A percentile compares a stretch with the other conserved stretches of the same genome.
phyloP scores from a whole-genome alignment of 2,888 invertebrate genomes.

The Aleiodes leptofemur region DNA sequence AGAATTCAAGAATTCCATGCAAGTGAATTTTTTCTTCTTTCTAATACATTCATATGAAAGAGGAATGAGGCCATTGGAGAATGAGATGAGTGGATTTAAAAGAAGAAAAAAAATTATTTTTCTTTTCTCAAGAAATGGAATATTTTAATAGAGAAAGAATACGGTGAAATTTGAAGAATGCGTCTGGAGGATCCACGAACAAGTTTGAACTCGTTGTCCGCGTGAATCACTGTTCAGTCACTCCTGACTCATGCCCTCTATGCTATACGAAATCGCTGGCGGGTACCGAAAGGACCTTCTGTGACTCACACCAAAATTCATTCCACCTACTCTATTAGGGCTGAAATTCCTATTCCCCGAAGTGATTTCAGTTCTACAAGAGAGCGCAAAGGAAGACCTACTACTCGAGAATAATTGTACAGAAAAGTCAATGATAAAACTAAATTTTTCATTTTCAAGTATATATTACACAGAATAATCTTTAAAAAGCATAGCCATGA shows the following conservation, averaged over 20 bases:
- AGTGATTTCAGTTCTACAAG: background rate
- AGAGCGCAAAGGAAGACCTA: background rate
- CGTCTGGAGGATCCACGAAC: slow-evolving; percentile 22
- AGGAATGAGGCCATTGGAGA: too few species aligned
- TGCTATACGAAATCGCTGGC: slow-evolving; percentile 45
- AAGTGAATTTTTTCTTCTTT: too few species aligned
- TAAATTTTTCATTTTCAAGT: too few species aligned
- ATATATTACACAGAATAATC: background rate
- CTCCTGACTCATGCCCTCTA: slow-evolving; percentile 17
- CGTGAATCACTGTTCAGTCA: slow-evolving; percentile 62
- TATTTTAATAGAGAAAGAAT: background rate
- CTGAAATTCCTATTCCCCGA: slow-evolving; percentile 39
- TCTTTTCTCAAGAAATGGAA: background rate
- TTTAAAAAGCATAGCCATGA: slow-evolving; percentile 9
- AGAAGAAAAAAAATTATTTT: too few species aligned
- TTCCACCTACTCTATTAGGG: slow-evolving; percentile 45
- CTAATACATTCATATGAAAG: too few species aligned
- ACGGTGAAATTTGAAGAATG: slow-evolving; percentile 37
- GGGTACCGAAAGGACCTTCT: slow-evolving; percentile 57
- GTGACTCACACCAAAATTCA: slow-evolving; percentile 58
- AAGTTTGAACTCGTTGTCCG: slow-evolving; percentile 50
- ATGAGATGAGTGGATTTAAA: too few species aligned
- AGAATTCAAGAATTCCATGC: too few species aligned
- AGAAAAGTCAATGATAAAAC: background rate
- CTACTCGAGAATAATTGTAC: background rate